Base-by-base conservation (phyloP, 2,797 vertebrate species). In the Spea hammondii region DNA sequence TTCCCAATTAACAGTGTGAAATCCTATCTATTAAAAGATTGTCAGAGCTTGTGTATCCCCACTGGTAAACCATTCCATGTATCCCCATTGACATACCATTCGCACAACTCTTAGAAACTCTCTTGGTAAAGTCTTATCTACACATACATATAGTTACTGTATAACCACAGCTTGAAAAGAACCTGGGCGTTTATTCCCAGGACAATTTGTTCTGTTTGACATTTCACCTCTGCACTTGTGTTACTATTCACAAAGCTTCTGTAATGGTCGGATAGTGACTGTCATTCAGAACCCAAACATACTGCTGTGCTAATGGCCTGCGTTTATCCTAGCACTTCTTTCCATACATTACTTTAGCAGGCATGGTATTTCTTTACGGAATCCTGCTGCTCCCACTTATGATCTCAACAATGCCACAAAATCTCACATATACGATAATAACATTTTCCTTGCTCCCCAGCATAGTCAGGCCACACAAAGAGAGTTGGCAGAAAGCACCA, bases 271-370 rank as follows among this genome's bases (percentile, higher is more conserved):
- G 55, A 5, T 59, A 59, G 11, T 59, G 8, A 59, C 55, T 12
- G 55, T 32, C 4, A 54, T n/a, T 47, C 6, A 45, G 32, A 8
- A 10, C 14, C 49, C 47, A 62, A 62, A 62, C 49, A 50, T 53
- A 50, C 62, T 60, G 54, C 11, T 49, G 47, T 51, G 17, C 70
- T 79, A 73, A 67, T 79, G 70, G 73, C 62, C 60, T 53, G 57
- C 68, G 51, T 65, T 79, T 79, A 62, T 44, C 48, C 71, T 32
- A 46, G 70, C 50, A 51, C 17, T 65, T 53, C 54, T 60, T 57
- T 7, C 11, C 47, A 57, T 72, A 57, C 59, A 6, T 64, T 10
- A 11, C 48, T 71, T 55, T 55, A 69, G 78, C 72, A 74, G 47
- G 78, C 44, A 45, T 54, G n/a, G 53, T 44, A 13, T 65, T 66